Evolutionary conservation across 2,113 vertebrate genomes (phyloP), one percentile per base, ranked within the genome.

Genomic region (Macquaria australasica): DNA sequence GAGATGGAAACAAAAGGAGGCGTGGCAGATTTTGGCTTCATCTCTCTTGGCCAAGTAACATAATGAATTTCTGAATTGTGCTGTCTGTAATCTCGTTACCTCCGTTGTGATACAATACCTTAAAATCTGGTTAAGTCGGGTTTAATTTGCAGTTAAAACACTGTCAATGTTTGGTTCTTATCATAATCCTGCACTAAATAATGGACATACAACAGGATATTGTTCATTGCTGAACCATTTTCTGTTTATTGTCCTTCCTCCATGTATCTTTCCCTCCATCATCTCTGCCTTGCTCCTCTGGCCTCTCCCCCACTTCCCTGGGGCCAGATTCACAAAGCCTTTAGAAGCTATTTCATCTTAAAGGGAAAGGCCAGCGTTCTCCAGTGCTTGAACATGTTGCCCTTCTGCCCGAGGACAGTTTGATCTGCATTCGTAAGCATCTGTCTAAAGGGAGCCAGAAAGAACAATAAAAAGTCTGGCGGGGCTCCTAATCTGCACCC

Each of bases 391-490:
- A 69, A 39, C 69, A 63, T 72, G 67, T 79, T 79, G 23, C 58
- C 76, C 37, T 60, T 76, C 20, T 10, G 31, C 73, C 71, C 0
- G n/a, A 87, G 74, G 81, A 88, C 77, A 68, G 72, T 89, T 89
- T 90, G 80, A 89, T 90, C 79, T 84, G 78, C 79, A 84, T 93
- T 83, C 20, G 6, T 82, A 82, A 86, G 68, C 73, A 70, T 90
- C 81, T 74, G 60, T 88, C 60, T 78, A 21, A 87, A 79, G 64
- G 77, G 77, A 87, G 80, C 77, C 78, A 82, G 81, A 45, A 74
- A 85, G 68, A 88, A 83, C 86, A 87, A 90, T 92, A 92, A 88
- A 92, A 86, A 75, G 81, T 84, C 90, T 82, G 83, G 55, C 75
- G 14, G 60, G 82, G 25, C 28, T 84, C 70, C 84, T 80, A 82